A percentile compares a stretch with the other conserved stretches of the same genome.
phyloP scores from a whole-genome alignment of 2,888 invertebrate species.

The Timandra comae region DNA sequence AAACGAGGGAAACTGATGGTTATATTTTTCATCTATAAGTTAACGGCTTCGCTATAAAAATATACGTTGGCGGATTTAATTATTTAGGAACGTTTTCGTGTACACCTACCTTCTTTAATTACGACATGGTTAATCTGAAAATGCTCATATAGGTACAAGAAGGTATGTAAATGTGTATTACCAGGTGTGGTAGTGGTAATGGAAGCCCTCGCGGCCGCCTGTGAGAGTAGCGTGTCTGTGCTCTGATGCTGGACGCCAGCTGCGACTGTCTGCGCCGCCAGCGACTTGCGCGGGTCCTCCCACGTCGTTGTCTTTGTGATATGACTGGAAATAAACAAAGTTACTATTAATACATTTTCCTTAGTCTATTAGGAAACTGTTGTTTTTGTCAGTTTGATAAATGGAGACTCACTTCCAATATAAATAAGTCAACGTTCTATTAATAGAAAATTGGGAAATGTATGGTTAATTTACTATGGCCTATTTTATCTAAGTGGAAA shows the following conservation, averaged over 20 bases:
- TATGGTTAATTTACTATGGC: no score
- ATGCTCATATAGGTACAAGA: background rate
- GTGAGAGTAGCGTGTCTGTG: conserved; percentile 61
- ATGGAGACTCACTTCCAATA: no score
- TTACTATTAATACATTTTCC: no score
- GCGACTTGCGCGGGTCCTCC: conserved; percentile 92
- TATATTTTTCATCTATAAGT: conserved; percentile 1
- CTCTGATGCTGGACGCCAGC: conserved; percentile 71
- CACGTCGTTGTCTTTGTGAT: conserved; percentile 92
- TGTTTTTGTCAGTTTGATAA: no score
- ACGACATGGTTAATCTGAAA: no score
- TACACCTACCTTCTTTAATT: no score
- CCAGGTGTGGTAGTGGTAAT: conserved; percentile 62
- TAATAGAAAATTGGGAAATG: no score
- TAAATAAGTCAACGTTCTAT: no score
- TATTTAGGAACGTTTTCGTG: no score
- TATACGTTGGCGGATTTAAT: no score
- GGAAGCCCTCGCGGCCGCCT: conserved; percentile 58
- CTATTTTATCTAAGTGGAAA: no score
- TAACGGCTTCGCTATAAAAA: conserved; percentile 1
- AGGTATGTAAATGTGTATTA: conserved; percentile 21
- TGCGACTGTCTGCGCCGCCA: conserved; percentile 79
- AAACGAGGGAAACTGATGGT: conserved; percentile 27
- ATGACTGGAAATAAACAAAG: conserved; percentile 80
- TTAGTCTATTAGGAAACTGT: no score